Percentiles rank a stretch among this genome's conserved stretches.
phyloP scores from a whole-genome alignment of 2,113 vertebrate species.

The Dolichotis patagonum region DNA sequence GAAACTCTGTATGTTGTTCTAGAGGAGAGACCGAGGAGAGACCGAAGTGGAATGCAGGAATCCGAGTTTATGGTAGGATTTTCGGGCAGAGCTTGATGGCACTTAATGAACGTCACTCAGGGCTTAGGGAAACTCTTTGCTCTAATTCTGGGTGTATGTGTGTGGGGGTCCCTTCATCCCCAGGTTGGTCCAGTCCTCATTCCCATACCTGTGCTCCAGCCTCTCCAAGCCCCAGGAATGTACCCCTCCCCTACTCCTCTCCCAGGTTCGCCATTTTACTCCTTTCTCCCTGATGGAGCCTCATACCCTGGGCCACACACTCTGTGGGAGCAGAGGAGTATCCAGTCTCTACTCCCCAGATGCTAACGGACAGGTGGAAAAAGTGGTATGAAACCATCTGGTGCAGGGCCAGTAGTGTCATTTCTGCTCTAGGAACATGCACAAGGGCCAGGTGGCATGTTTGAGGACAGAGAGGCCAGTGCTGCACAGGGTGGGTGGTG shows the following conservation, averaged over 20 bases:
- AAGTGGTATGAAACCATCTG: not conserved
- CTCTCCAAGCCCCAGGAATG: not conserved
- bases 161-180: not conserved
- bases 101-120: not conserved
- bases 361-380: not conserved
- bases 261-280: not conserved
- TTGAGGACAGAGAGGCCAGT: not conserved
- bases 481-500: not conserved
- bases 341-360: not conserved
- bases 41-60: not conserved
- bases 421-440: not conserved
- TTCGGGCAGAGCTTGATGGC: not conserved
- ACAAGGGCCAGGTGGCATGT: not conserved
- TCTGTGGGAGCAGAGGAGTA: not conserved
- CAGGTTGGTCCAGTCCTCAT: not conserved
- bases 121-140: not conserved
- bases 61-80: not conserved
- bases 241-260: not conserved
- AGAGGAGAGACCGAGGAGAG: not conserved
- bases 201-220: not conserved
- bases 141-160: not conserved
- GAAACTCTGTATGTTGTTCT: conserved; percentile 7
- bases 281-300: not conserved
- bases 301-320: not conserved
- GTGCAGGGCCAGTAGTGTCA: not conserved